Conservation (phyloP, 2,113 vertebrate genomes). For the Poecile atricapillus region DNA sequence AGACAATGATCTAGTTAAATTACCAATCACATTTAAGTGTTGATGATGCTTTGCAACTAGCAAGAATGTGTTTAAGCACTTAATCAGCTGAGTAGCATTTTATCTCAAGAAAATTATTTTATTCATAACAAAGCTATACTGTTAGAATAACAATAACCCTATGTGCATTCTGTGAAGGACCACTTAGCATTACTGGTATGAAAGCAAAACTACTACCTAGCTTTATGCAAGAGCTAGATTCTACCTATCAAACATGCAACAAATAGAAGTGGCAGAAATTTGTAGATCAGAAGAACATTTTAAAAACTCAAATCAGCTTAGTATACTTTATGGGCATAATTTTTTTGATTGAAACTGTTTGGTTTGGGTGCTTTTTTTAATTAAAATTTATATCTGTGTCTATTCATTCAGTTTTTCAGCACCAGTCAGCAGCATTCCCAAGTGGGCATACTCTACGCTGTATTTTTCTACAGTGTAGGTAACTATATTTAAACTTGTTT, state of each 20-base stretch:
- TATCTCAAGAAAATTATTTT: not conserved
- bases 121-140: not conserved
- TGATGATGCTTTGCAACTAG: not conserved
- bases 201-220: not conserved
- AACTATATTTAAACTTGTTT: not conserved
- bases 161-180: not conserved
- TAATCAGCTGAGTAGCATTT: not conserved
- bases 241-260: not conserved
- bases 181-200: not conserved
- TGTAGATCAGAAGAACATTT: not conserved
- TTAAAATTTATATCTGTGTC: not conserved
- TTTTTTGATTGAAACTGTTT: not conserved
- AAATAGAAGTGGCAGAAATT: not conserved
- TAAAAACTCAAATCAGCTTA: not conserved
- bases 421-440: not conserved
- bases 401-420: not conserved
- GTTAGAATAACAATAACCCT: not conserved
- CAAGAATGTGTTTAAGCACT: not conserved
- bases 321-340: not conserved
- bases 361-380: not conserved
- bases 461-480: not conserved
- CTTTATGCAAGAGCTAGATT: not conserved
- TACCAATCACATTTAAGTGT: not conserved
- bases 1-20: not conserved
- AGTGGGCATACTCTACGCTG: not conserved